Conservation (phyloP, 2,888 invertebrate species). For the Lampropteryx suffumata region DNA sequence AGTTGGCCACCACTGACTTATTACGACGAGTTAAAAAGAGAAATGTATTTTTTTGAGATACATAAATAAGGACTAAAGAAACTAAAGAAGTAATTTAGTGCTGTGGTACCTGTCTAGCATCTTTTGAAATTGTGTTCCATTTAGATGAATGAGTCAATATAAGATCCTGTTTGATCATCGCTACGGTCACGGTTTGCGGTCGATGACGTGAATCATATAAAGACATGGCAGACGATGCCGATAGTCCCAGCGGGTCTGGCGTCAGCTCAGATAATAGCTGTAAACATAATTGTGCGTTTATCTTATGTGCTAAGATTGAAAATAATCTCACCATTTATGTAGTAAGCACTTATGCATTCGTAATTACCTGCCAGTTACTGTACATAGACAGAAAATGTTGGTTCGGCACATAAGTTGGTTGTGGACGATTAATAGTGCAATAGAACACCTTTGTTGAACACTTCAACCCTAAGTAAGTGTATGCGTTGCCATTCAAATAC, state of each 20-base stretch:
- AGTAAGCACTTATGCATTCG: slow-evolving; percentile 16
- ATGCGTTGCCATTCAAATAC: slow-evolving; percentile 94
- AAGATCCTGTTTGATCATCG: slow-evolving; percentile 84
- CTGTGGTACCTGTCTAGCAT: slow-evolving; percentile 72
- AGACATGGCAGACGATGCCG: slow-evolving; percentile 86
- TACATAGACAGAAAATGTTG: slow-evolving; percentile 97
- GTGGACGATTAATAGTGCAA: slow-evolving; percentile 96
- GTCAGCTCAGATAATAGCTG: slow-evolving; percentile 86
- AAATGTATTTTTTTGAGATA: too few species aligned
- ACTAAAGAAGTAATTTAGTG: too few species aligned
- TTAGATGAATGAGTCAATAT: slow-evolving; percentile 86
- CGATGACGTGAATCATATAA: slow-evolving; percentile 91
- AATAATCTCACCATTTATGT: slow-evolving; percentile 8
- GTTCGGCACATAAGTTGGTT: slow-evolving; percentile 96
- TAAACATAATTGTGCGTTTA: slow-evolving; percentile 58
- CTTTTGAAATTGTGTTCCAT: slow-evolving; percentile 76
- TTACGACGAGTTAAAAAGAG: too few species aligned
- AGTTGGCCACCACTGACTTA: too few species aligned
- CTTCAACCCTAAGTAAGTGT: slow-evolving; percentile 95
- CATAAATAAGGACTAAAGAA: too few species aligned
- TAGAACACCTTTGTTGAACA: slow-evolving; percentile 95
- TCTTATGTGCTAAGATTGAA: slow-evolving; percentile 24
- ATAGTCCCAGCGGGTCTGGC: slow-evolving; percentile 86
- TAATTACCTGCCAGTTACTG: slow-evolving; percentile 93
- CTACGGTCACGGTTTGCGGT: slow-evolving; percentile 82